Percentiles rank a stretch among this genome's conserved stretches.
phyloP scores from a whole-genome alignment of 1,140 invertebrate genomes.

The Phocides pigmalion region DNA sequence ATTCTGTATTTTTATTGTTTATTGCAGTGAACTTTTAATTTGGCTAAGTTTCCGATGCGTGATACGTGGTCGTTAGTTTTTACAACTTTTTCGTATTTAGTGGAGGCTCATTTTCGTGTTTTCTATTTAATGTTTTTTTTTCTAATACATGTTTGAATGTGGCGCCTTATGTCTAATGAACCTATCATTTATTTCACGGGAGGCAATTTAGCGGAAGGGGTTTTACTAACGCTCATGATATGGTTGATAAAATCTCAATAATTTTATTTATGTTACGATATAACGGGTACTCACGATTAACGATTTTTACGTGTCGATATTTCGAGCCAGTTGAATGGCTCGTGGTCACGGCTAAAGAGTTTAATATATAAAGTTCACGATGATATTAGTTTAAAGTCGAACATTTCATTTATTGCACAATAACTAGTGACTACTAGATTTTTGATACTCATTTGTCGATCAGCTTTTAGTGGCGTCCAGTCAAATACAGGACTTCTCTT shows the following conservation, averaged over 20 bases:
- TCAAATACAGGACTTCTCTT: too few relatives aligned
- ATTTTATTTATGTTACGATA: background rate
- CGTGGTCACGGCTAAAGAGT: too few relatives aligned
- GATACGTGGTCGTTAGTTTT: slow-evolving; percentile 75
- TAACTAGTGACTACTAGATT: too few relatives aligned
- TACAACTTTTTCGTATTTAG: slow-evolving; percentile 74
- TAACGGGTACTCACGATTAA: too few relatives aligned
- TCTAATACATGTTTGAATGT: slow-evolving; percentile 52
- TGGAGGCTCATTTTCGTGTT: slow-evolving; percentile 63
- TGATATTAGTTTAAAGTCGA: too few relatives aligned
- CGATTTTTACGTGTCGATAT: too few relatives aligned
- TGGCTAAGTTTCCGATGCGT: slow-evolving; percentile 76
- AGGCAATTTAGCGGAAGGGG: background rate
- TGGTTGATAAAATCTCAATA: background rate
- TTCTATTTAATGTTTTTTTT: slow-evolving; percentile 60
- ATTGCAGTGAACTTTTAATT: slow-evolving; percentile 81
- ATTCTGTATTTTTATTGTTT: slow-evolving; percentile 76
- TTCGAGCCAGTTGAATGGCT: too few relatives aligned
- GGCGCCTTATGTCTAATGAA: slow-evolving; percentile 11
- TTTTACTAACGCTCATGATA: background rate
- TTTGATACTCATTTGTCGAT: too few relatives aligned
- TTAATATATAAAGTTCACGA: too few relatives aligned
- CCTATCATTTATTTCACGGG: background rate
- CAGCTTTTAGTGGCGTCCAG: too few relatives aligned
- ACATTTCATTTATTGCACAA: too few relatives aligned